Evolutionary conservation across 2,113 vertebrate genomes (phyloP).

Genomic region (Saccopteryx leptura): DNA sequence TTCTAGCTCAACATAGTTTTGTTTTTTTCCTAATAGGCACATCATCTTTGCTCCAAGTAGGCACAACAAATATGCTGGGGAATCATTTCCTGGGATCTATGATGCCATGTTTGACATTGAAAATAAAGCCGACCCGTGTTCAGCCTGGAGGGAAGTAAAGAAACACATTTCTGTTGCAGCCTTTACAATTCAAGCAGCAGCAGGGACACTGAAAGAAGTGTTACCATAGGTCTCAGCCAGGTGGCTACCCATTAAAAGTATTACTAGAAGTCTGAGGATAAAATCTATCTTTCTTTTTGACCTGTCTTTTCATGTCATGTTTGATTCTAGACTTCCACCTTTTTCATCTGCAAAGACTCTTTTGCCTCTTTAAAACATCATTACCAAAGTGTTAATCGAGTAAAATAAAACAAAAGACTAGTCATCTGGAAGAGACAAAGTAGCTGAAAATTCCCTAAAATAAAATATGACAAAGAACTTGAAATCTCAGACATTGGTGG

Average conservation of each 20-base stretch:
- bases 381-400: not conserved
- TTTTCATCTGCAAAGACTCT: not conserved
- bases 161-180: slow-evolving; percentile 94
- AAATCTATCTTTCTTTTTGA: not conserved
- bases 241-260: not conserved
- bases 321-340: slow-evolving; percentile 37
- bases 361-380: not conserved
- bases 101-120: slow-evolving; percentile 95
- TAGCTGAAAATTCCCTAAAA: slow-evolving; percentile 5
- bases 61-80: slow-evolving; percentile 97
- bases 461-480: not conserved
- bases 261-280: not conserved
- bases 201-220: slow-evolving; percentile 90
- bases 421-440: not conserved
- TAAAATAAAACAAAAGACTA: slow-evolving; percentile 7
- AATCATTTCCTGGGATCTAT: slow-evolving; percentile 97
- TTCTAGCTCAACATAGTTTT: not conserved
- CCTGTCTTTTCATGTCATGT: slow-evolving; percentile 19
- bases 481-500: not conserved
- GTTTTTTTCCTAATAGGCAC: slow-evolving; percentile 88
- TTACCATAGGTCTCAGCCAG: slow-evolving; percentile 69
- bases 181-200: slow-evolving; percentile 94
- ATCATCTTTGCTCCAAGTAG: slow-evolving; percentile 97
- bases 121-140: slow-evolving; percentile 85
- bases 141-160: slow-evolving; percentile 94